These are phyloP conservation scores for Chymomyza costata DNA, from an alignment of 1,140 invertebrate species.

Conservation along the genomic window DNA sequence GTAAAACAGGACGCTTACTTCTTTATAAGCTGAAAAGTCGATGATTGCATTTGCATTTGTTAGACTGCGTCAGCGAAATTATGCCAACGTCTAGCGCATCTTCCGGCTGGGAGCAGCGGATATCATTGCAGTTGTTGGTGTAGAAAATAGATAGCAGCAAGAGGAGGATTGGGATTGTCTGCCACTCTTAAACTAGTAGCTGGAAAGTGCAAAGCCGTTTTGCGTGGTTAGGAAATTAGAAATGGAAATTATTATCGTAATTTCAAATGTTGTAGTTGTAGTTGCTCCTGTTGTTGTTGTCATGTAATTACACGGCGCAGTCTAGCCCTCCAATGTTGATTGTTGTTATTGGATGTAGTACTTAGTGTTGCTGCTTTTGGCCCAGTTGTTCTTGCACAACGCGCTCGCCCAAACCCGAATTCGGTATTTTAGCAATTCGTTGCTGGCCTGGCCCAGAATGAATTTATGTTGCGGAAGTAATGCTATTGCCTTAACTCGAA, in stretches of 20 bases:
- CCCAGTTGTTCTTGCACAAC: no score
- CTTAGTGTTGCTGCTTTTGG: slow-evolving; percentile 28
- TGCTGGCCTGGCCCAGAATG: slow-evolving; percentile 6
- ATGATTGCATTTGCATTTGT: slow-evolving; percentile 70
- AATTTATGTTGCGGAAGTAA: slow-evolving; percentile 37
- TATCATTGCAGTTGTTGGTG: background rate
- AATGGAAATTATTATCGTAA: slow-evolving; percentile 73
- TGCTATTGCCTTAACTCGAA: no score
- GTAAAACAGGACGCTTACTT: slow-evolving; percentile 53
- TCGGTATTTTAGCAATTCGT: no score
- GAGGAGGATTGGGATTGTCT: background rate
- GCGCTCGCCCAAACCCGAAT: no score
- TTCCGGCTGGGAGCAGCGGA: slow-evolving; percentile 21
- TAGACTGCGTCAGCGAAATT: slow-evolving; percentile 62
- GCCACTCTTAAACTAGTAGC: slow-evolving; percentile 7
- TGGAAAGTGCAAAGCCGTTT: slow-evolving; percentile 56
- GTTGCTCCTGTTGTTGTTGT: slow-evolving; percentile 46
- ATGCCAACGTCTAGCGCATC: slow-evolving; percentile 50
- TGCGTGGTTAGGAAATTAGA: slow-evolving; percentile 64
- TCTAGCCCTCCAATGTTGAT: slow-evolving; percentile 37
- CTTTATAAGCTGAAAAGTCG: slow-evolving; percentile 65
- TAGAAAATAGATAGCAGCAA: no score
- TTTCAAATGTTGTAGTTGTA: slow-evolving; percentile 45
- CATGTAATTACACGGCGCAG: slow-evolving; percentile 58
- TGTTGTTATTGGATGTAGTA: slow-evolving; percentile 37